Evolutionary conservation across 2,888 invertebrate genomes (phyloP).

Genomic region (Acholoe squamosa): DNA sequence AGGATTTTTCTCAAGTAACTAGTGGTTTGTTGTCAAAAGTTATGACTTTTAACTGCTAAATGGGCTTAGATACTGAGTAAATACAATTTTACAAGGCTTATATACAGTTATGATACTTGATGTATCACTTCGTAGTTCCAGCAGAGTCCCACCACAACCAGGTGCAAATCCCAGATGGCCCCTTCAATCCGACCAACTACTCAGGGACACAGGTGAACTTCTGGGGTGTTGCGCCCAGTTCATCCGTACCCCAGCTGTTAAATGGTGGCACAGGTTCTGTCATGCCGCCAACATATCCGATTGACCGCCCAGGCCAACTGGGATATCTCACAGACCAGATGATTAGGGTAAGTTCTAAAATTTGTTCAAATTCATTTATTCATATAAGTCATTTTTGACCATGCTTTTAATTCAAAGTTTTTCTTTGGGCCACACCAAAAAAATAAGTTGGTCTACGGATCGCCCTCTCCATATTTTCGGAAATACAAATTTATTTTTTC

Average conservation of each 20-base stretch:
- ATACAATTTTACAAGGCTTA: no score
- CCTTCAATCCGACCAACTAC: constrained; percentile 83
- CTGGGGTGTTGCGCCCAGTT: constrained; percentile 80
- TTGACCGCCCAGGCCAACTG: constrained; percentile 77
- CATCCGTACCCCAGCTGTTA: background rate
- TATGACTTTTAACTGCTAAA: no score
- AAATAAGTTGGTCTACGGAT: no score
- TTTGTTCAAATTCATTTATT: background rate
- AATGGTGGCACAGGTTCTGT: background rate
- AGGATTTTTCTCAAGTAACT: no score
- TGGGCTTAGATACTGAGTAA: no score
- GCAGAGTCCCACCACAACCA: background rate
- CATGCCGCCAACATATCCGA: constrained; percentile 31
- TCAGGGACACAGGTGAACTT: constrained; percentile 83
- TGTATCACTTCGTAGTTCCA: background rate
- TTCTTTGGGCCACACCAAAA: no score
- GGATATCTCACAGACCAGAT: constrained; percentile 82
- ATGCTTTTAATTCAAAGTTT: no score
- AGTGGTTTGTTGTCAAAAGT: no score
- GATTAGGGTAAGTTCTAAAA: constrained; percentile 71
- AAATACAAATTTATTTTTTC: no score
- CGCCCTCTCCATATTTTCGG: no score
- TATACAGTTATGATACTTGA: no score
- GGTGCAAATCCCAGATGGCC: constrained; percentile 79
- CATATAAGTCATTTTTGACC: background rate